Base-by-base conservation (phyloP, 2,888 invertebrate genomes). In the Stenolophus ochropezus region DNA sequence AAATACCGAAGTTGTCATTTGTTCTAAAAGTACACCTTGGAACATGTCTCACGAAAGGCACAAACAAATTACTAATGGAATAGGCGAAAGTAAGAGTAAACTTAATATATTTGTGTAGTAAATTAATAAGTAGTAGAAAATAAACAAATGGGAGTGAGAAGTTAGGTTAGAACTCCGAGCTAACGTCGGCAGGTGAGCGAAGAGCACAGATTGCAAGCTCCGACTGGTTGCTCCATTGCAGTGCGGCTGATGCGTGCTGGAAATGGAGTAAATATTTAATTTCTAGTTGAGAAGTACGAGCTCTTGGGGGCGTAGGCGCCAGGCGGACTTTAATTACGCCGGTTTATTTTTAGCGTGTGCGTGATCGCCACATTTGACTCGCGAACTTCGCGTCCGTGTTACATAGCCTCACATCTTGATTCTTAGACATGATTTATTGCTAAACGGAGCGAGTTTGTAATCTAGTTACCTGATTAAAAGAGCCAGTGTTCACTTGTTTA, bases 401-500 rank as follows among this genome's bases (percentile, higher is more conserved):
- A 58, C 77, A 42, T 61, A 77, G 42, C 23, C 65, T 69, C 65
- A 73, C 80, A 73, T 80, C 80, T 80, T 80, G 80, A 80, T 80
- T 69, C 73, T 73, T 42, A 56, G 73, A 73, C 73, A 80, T 80
- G 80, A 73, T 80, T 80, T 80, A 80, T 73, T 73, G 80, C 69
- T 73, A 73, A 80, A 53, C 33, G 80, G 56, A 80, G 18, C 73
- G 73, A 80, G 71, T 80, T 80, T 80, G 73, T 80, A 80, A 80
- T 73, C 80, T 73, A 53, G 80, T 80, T 80, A 80, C 80, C 58
- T 80, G 80, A 80, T 80, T 80, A 73, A 80, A 80, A 80, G 53
- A 77, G 47, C 77, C 65, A 78, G 42, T 78, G 78, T 78, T 65
- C 78, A 78, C 78, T 78, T 77, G 77, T 65, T 77, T 77, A 61